phyloP scores from a whole-genome alignment of 2,797 vertebrate genomes.

The Phylloscopus collybita region DNA sequence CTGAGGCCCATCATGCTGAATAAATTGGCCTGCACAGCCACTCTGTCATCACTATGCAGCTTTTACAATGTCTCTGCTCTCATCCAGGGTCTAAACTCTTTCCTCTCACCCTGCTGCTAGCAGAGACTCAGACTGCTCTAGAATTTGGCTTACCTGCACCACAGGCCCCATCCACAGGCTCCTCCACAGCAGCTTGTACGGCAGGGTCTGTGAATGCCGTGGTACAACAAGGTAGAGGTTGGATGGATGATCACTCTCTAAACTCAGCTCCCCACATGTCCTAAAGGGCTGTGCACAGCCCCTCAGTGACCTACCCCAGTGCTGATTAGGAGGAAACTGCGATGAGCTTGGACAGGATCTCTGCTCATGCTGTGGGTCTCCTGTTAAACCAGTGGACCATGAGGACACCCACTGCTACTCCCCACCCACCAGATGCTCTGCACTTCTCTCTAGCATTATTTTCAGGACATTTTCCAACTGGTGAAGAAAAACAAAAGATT shows the following conservation, averaged over 20 bases:
- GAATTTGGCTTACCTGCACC: neutral
- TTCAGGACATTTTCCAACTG: constrained; percentile 45
- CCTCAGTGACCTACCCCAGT: neutral
- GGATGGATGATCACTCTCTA: neutral
- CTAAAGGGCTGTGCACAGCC: neutral
- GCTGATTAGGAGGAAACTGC: neutral
- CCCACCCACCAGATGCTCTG: constrained; percentile 44
- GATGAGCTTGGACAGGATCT: neutral
- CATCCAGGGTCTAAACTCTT: neutral
- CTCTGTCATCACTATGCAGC: neutral
- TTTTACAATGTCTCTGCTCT: neutral
- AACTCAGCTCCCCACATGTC: neutral
- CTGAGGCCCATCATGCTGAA: neutral
- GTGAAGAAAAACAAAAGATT: constrained; percentile 60
- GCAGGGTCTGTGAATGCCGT: neutral
- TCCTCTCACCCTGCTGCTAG: neutral
- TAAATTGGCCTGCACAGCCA: accelerated
- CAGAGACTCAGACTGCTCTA: neutral
- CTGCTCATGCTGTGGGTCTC: neutral
- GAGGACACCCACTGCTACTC: constrained; percentile 26
- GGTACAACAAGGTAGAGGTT: neutral
- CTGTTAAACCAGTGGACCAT: neutral
- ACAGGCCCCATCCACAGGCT: neutral
- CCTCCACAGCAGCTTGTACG: neutral
- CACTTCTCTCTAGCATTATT: constrained; percentile 10